A percentile compares a stretch with the other conserved stretches of the same genome.
phyloP scores from a whole-genome alignment of 35 echinoderm and acorn worm species.

The Anneissia japonica region DNA sequence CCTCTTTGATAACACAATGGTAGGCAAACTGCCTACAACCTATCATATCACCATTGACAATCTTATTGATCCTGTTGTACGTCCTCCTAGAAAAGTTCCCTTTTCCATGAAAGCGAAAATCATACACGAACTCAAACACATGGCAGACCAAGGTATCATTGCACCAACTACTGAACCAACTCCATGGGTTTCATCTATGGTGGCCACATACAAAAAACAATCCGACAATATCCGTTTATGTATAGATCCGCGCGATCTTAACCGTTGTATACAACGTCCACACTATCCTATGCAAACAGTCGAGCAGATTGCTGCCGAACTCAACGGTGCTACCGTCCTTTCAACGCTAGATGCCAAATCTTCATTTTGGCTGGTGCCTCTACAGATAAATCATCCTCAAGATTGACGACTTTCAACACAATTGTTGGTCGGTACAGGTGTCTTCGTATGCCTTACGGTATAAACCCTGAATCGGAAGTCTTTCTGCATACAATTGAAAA shows the following conservation, averaged over 20 bases:
- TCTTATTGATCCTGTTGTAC: constrained; percentile 8
- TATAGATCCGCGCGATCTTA: constrained; percentile 39
- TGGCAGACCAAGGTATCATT: constrained; percentile 18
- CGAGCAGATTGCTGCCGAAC: constrained; percentile 25
- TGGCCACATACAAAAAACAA: constrained; percentile 35
- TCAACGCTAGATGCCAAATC: constrained; percentile 22
- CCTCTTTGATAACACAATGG: constrained; percentile 14
- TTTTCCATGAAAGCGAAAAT: constrained; percentile 39
- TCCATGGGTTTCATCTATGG: constrained; percentile 51
- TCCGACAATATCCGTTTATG: constrained; percentile 31
- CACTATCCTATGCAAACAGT: constrained; percentile 47
- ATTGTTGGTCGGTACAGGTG: constrained; percentile 20
- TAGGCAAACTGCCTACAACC: background rate
- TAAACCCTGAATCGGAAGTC: too few species aligned
- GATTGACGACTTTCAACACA: constrained; percentile 15
- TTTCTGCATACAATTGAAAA: too few species aligned
- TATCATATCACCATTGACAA: constrained; percentile 26
- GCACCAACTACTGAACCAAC: constrained; percentile 17
- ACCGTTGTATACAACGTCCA: constrained; percentile 34
- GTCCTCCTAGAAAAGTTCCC: constrained; percentile 33
- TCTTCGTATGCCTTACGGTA: too few species aligned
- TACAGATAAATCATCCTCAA: too few species aligned
- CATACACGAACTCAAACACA: constrained; percentile 20
- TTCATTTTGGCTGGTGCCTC: constrained; percentile 38
- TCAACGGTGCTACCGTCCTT: constrained; percentile 16